Evolutionary conservation across 2,797 vertebrate species (phyloP), one percentile per base, ranked within the genome.

Genomic region (Typhlichthys eigenmanni): DNA sequence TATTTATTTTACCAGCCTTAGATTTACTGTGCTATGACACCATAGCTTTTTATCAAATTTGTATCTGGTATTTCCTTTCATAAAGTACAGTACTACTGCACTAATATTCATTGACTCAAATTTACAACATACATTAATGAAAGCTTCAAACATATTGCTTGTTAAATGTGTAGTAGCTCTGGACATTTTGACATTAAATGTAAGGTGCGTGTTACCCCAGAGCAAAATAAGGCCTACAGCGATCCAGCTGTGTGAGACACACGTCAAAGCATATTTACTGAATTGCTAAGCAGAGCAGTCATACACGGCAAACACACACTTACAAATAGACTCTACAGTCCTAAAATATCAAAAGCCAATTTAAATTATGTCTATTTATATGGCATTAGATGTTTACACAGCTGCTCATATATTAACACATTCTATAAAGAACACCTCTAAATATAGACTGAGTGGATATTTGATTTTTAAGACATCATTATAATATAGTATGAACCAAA

Each of bases 211-310:
- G 64, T 72, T 46, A 72, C 67, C 60, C 71, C 61, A 29, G 58
- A 43, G 38, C 8, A 64, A 58, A 47, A 52, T 67, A 68, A 75
- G 71, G 65, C 62, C 74, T 61, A 52, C 61, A 68, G 69, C 71
- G 71, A 71, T 66, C 69, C 76, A 79, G 57, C 69, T 77, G 38
- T 62, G 45, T 69, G 43, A 75, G 13, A 62, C 49, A 61, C 12
- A 14, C 10, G 3, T 13, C 47, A 9, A 9, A 43, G 38, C 38
- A 7, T 43, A 43, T 43, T 43, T 43, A 43, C 7, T 43, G 38
- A 19, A 32, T 6, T 32, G n/a, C 49, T 51, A 52, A 70, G 8
- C 43, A 58, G 24, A 38, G 11, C n/a, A 54, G 14, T 32, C 13
- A 6, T 55, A 16, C 38, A 17, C 13, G 56, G 64, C 24, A 78